Evolutionary conservation across 2,113 vertebrate genomes (phyloP).

Genomic region (Monopterus albus): DNA sequence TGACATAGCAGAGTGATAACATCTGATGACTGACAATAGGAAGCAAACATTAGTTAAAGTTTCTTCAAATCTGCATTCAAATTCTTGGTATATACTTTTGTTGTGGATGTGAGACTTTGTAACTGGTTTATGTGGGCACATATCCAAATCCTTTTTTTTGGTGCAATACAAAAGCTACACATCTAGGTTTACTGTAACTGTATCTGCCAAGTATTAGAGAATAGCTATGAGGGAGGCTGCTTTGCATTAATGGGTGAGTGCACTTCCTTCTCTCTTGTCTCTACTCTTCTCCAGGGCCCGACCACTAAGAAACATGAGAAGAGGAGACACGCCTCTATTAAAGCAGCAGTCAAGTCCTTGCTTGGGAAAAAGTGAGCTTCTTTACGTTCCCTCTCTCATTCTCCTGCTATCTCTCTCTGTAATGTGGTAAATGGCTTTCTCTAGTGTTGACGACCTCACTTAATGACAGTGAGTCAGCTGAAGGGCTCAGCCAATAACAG

Average conservation of each 20-base stretch:
- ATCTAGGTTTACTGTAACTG: slow-evolving; percentile 1
- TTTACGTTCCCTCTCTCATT: slow-evolving; percentile 11
- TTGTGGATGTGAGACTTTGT: neutral
- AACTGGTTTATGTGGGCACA: neutral
- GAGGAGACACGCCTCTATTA: slow-evolving; percentile 53
- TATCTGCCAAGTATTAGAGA: slow-evolving; percentile 4
- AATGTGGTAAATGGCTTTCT: slow-evolving; percentile 29
- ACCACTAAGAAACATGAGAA: slow-evolving; percentile 56
- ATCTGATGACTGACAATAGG: neutral
- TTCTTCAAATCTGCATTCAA: neutral
- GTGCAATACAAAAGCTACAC: neutral
- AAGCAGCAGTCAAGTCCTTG: slow-evolving; percentile 69
- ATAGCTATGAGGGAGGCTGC: neutral
- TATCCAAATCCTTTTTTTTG: neutral
- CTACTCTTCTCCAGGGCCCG: slow-evolving; percentile 23
- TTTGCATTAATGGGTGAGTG: slow-evolving; percentile 32
- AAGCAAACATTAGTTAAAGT: neutral
- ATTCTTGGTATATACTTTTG: too few relatives aligned
- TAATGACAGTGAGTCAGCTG: slow-evolving; percentile 16
- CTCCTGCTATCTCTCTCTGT: slow-evolving; percentile 13
- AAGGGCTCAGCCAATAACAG: slow-evolving; percentile 2
- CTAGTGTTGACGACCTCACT: slow-evolving; percentile 10
- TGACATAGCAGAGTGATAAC: slow-evolving; percentile 3
- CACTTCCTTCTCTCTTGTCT: slow-evolving; percentile 26
- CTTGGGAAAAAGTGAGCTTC: slow-evolving; percentile 65